Evolutionary conservation across 1,140 invertebrate species (phyloP).

Genomic region (Mactra quadrangularis): DNA sequence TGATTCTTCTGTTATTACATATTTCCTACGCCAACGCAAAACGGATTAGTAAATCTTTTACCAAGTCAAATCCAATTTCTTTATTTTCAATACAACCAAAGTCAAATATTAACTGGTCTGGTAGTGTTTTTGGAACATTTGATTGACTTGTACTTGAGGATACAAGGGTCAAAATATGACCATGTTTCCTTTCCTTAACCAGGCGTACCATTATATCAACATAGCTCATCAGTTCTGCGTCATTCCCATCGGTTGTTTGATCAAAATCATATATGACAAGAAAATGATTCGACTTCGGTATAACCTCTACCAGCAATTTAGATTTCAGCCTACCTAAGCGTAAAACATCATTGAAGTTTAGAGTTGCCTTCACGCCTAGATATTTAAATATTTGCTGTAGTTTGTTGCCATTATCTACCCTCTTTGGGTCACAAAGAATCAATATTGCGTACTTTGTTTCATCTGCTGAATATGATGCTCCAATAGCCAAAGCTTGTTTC

Average conservation of each 20-base stretch:
- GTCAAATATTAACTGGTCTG: too few species aligned
- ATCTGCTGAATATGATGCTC: background rate
- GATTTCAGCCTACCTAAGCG: background rate
- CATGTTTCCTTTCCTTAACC: background rate
- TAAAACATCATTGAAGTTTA: background rate
- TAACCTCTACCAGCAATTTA: background rate
- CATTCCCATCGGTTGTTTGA: background rate
- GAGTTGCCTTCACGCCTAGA: background rate
- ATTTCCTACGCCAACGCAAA: too few species aligned
- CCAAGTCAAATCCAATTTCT: too few species aligned
- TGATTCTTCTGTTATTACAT: too few species aligned
- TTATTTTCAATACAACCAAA: too few species aligned
- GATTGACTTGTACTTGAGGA: background rate
- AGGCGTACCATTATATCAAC: background rate
- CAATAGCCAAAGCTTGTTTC: too few species aligned
- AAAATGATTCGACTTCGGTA: slow-evolving; percentile 19
- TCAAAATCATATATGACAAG: slow-evolving; percentile 8
- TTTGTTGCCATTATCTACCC: background rate
- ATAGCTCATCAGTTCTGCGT: background rate
- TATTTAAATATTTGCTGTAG: background rate
- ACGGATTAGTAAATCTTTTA: too few species aligned
- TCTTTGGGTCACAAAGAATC: slow-evolving; percentile 23
- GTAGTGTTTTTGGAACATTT: too few species aligned
- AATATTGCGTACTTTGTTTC: slow-evolving; percentile 7
- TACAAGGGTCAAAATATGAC: background rate